Evolutionary conservation across 1,140 invertebrate species (phyloP).

Genomic region (Drosophila busckii): DNA sequence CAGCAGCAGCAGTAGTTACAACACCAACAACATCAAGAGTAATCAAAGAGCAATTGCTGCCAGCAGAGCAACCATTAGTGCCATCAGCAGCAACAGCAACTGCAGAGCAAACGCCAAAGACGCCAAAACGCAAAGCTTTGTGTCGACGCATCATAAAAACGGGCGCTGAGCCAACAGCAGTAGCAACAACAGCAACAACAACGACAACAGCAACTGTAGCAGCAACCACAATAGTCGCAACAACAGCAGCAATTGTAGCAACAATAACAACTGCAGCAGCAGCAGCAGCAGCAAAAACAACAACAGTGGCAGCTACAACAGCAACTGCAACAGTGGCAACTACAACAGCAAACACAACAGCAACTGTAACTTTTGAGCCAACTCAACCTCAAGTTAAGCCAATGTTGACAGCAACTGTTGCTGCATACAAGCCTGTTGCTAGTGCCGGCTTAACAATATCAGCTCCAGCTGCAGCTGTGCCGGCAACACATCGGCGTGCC

Average conservation of each 20-base stretch:
- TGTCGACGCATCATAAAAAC: slow-evolving; percentile 64
- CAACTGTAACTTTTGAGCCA: background rate
- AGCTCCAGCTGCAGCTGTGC: background rate
- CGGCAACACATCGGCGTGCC: slow-evolving; percentile 1
- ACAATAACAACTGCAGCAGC: background rate
- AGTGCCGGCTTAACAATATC: background rate
- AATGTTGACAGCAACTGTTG: background rate
- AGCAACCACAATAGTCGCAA: background rate
- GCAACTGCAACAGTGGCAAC: background rate
- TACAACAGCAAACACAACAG: background rate
- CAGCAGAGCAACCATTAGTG: slow-evolving; percentile 10
- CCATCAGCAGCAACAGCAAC: background rate
- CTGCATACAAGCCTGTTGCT: background rate
- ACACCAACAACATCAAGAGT: slow-evolving; percentile 1
- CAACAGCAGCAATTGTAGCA: background rate
- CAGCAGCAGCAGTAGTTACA: background rate
- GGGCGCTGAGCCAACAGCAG: background rate
- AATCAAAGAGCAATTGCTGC: slow-evolving; percentile 1
- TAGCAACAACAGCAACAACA: background rate
- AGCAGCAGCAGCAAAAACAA: background rate
- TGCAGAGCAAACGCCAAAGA: slow-evolving; percentile 54
- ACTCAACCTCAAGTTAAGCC: background rate
- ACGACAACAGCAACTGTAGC: background rate
- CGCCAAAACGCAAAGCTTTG: slow-evolving; percentile 64
- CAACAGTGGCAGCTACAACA: background rate